Conservation (phyloP, 2,113 vertebrate species). For the Tachycineta bicolor region DNA sequence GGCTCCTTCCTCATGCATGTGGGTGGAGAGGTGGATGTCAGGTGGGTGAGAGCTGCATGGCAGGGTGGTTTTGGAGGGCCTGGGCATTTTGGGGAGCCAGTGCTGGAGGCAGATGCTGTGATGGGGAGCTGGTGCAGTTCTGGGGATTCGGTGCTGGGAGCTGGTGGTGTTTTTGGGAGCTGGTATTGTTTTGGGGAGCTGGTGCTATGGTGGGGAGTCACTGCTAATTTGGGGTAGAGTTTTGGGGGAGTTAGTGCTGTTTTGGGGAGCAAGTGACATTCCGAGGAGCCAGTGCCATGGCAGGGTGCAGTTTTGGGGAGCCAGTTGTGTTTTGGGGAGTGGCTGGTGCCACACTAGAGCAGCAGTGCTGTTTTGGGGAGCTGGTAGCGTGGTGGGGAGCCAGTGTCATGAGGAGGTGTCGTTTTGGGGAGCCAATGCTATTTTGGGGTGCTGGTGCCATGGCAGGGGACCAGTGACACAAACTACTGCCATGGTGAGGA, state of each 20-base stretch:
- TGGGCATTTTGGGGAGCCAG: neutral
- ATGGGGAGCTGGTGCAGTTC: neutral
- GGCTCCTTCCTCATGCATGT: slow-evolving; percentile 96
- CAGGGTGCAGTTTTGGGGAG: neutral
- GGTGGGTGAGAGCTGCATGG: slow-evolving; percentile 73
- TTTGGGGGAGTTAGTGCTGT: neutral
- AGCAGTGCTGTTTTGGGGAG: neutral
- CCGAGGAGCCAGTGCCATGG: neutral
- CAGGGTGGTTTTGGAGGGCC: neutral
- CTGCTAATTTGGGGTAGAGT: neutral
- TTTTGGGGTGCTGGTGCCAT: neutral
- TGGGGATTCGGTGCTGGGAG: neutral
- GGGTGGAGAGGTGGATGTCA: slow-evolving; percentile 95
- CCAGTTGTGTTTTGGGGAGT: neutral
- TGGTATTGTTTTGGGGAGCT: neutral
- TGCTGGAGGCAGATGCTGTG: neutral
- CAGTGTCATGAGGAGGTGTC: neutral
- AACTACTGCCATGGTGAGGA: neutral
- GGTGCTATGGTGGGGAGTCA: neutral
- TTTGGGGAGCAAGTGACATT: neutral
- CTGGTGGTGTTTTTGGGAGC: neutral
- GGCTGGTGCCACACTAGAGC: neutral
- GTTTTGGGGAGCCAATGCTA: neutral
- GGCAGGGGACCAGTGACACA: neutral
- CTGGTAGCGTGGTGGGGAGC: rapidly evolving